Evolutionary conservation across 2,797 vertebrate genomes (phyloP), one percentile per base, ranked within the genome.

Genomic region (Capromys pilorides): DNA sequence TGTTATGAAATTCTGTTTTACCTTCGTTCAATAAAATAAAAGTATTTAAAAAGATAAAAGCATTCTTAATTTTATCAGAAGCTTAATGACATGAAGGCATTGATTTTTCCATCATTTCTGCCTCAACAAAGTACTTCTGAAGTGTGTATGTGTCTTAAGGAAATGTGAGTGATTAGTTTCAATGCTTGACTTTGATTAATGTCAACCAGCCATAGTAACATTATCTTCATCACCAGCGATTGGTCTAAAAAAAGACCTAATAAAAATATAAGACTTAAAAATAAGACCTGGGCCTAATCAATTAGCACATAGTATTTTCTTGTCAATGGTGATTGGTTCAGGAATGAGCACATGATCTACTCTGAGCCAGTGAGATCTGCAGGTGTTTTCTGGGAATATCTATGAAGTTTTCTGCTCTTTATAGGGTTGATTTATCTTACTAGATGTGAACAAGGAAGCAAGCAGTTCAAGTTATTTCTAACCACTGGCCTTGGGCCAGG

Each of bases 341-440:
- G 54, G 33, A 78, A 61, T 78, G n/a, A 10, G 1, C 59, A 41
- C 22, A n/a, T 9, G 36, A 75, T 59, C 31, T 28, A 45, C 0
- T 61, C 67, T 73, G 39, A 90, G 36, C 8, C 4, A 33, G 31
- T 88, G 39, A 89, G 80, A 77, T 67, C 41, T 31, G 36, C 5
- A 54, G 28, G 10, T 11, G 6, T 82, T 90, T 82, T 95, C 59
- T 69, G 36, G 51, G 79, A 51, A 67, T 67, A 21, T 13, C 21
- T 75, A 59, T 77, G 31, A 85, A 66, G 66, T 85, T 62, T 96
- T 73, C 45, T 82, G 54, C 16, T 92, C 45, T 88, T 92, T 45
- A n/a, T 51, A 67, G 71, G 86, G 45, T n/a, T 71, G 66, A 51
- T 39, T 39, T 51, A 14, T 71, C 22, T 81, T 14, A 61, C 1